phyloP scores from a whole-genome alignment of 1,140 invertebrate species.

The Bombus consobrinus region DNA sequence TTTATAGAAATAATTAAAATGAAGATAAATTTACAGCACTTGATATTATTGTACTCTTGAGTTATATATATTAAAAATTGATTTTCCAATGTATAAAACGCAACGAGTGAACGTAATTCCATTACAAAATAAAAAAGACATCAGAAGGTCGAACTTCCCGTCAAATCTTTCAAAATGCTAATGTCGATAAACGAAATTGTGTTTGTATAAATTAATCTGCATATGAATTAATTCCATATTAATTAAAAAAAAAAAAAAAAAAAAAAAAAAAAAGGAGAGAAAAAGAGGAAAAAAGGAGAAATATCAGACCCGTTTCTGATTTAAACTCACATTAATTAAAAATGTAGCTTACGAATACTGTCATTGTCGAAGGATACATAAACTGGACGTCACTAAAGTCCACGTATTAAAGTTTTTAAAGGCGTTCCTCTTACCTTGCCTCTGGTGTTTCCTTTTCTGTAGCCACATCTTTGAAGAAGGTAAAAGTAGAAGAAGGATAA shows the following conservation, averaged over 20 bases:
- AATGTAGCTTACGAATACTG: neutral
- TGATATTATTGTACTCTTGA: too few species aligned
- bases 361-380: constrained; percentile 21
- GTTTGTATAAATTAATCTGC: neutral
- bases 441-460: constrained; percentile 60
- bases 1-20: too few species aligned
- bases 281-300: too few species aligned
- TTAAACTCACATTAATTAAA: neutral
- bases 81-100: neutral
- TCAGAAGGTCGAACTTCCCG: neutral
- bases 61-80: neutral
- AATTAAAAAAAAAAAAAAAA: neutral
- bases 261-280: neutral
- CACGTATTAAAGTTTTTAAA: constrained; percentile 53
- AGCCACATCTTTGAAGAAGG: constrained; percentile 49
- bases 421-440: constrained; percentile 56
- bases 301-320: neutral
- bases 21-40: too few species aligned
- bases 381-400: constrained; percentile 29
- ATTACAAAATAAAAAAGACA: neutral
- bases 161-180: constrained; percentile 15
- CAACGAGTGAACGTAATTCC: neutral
- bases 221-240: neutral
- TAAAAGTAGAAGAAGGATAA: neutral
- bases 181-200: constrained; percentile 17